Conservation (phyloP, 2,113 vertebrate species). For the Ceuthmochares aereus region DNA sequence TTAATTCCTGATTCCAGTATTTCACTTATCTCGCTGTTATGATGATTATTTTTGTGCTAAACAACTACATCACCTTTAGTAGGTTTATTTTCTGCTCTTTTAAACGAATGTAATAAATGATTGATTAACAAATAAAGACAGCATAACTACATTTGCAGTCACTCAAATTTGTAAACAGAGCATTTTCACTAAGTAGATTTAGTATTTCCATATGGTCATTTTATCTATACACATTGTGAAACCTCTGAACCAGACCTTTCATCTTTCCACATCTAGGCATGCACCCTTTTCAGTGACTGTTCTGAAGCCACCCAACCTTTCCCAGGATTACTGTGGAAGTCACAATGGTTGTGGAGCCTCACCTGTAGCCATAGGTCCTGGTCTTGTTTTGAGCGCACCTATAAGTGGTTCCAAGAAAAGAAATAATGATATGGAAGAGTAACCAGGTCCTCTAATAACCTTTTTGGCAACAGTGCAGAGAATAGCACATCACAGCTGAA, state of each 20-base stretch:
- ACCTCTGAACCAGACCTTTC: not conserved
- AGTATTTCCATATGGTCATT: not conserved
- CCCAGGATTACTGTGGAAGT: not conserved
- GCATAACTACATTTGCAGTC: not conserved
- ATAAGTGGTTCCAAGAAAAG: not conserved
- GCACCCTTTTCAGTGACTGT: not conserved
- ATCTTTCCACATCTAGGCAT: not conserved
- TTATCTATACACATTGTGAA: rapidly evolving
- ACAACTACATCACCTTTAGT: not conserved
- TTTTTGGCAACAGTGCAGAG: not conserved
- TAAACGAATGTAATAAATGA: not conserved
- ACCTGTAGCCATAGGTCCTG: not conserved
- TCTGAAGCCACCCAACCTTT: not conserved
- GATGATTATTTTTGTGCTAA: not conserved
- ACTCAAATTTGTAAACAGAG: not conserved
- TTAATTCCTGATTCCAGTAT: not conserved
- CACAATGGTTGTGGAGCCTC: not conserved
- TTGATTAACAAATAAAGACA: not conserved
- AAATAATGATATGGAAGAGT: not conserved
- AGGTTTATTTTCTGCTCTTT: not conserved
- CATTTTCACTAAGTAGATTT: not conserved
- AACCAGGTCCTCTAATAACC: not conserved
- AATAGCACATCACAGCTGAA: not conserved
- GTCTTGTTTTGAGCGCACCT: not conserved
- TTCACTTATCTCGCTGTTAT: not conserved